phyloP scores from a whole-genome alignment of 2,888 invertebrate species.

The Synergus japonicus region DNA sequence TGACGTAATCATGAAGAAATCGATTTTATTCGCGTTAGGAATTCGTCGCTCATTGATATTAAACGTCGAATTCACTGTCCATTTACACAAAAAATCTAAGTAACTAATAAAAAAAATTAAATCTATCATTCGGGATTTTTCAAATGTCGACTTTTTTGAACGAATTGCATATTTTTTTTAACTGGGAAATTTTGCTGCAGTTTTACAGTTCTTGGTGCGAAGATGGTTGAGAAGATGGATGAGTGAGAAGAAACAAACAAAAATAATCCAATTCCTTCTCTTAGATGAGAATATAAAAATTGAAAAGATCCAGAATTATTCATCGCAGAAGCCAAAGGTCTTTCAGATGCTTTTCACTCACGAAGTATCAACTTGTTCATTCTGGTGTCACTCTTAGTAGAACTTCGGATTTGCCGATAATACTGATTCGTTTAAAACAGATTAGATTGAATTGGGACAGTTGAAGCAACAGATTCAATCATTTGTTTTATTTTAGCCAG shows the following conservation, averaged over 20 bases:
- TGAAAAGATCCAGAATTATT: conserved; percentile 10
- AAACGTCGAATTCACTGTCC: neutral
- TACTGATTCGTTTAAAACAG: neutral
- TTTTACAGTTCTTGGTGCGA: conserved; percentile 13
- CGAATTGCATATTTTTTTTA: neutral
- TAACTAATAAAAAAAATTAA: neutral
- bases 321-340: conserved; percentile 33
- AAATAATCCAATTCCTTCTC: neutral
- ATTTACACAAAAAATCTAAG: neutral
- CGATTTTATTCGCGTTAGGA: conserved; percentile 28
- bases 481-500: conserved; percentile 6
- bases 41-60: conserved; percentile 10
- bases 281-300: neutral
- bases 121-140: neutral
- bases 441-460: neutral
- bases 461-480: conserved; percentile 6
- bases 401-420: neutral
- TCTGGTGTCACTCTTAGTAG: conserved; percentile 29
- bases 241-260: conserved; percentile 4
- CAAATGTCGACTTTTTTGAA: neutral
- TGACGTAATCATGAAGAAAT: conserved; percentile 5
- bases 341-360: neutral
- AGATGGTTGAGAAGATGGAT: conserved; percentile 11
- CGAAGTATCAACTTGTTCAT: neutral
- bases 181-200: conserved; percentile 7